Percentiles rank a stretch among this genome's conserved stretches.
Conservation (phyloP, 2,888 invertebrate species). For the Sphinx pinastri region DNA sequence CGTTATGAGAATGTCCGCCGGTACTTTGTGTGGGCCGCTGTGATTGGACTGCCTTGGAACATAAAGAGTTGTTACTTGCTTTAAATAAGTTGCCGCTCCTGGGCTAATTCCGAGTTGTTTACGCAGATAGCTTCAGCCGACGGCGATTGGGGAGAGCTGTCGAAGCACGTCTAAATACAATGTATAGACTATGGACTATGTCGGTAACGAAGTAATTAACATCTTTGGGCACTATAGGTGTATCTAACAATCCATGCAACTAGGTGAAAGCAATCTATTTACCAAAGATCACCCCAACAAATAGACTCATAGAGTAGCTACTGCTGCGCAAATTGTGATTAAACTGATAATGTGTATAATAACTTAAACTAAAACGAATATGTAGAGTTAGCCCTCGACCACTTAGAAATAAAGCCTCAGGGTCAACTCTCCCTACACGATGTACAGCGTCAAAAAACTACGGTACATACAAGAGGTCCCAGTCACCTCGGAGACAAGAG, state of each 20-base stretch:
- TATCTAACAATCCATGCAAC: background rate
- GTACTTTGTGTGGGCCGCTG: conserved; percentile 22
- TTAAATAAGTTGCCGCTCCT: conserved; percentile 12
- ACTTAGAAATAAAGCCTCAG: no score
- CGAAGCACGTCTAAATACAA: background rate
- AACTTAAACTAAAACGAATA: background rate
- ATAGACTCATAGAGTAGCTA: background rate
- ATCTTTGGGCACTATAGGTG: background rate
- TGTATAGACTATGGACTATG: background rate
- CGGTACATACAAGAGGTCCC: conserved; percentile 1
- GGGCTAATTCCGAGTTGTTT: background rate
- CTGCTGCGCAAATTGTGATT: background rate
- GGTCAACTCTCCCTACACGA: no score
- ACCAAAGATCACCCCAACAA: background rate
- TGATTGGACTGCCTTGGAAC: conserved; percentile 23
- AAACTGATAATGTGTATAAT: background rate
- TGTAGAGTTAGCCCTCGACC: background rate
- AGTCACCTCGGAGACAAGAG: conserved; percentile 20
- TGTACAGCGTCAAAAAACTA: conserved; percentile 5
- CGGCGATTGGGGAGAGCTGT: conserved; percentile 1
- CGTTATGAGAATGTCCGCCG: conserved; percentile 19
- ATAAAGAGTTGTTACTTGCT: conserved; percentile 21
- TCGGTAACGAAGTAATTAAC: background rate
- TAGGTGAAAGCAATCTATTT: conserved; percentile 3
- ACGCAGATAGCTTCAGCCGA: background rate